Evolutionary conservation across 1,140 invertebrate species (phyloP), one percentile per base, ranked within the genome.

Genomic region (Penaeus japonicus): DNA sequence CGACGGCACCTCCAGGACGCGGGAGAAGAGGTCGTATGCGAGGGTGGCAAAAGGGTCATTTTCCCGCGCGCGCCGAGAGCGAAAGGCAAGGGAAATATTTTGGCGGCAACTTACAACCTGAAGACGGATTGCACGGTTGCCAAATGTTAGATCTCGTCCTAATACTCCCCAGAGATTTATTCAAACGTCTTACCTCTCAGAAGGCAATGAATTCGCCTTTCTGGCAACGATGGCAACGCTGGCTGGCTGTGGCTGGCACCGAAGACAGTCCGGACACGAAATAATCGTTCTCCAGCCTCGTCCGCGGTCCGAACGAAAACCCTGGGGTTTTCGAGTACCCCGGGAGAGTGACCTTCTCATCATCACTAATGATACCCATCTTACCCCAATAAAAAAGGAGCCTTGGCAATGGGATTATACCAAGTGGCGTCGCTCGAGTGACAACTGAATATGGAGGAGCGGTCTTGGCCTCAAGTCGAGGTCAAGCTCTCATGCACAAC

Each of bases 121-220:
- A 77, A 77, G 75, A 77, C 75, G 32, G 75, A 77, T 77, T 77
- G 75, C 75, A 39, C 10, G 32, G 75, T 77, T 77, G 75, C 75
- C 75, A 77, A 39, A 27, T 77, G 32, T 77, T 39, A 22, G 47
- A 22, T 47, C n/a, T 77, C 30, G 47, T 47, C 47, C 47, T 47
- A 47, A 47, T 47, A 47, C 47, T 47, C 47, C 47, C 15, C 47
- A 47, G 47, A 47, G 47, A 47, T 47, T 47, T 47, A 47, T 47
- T 47, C 47, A 47, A 15, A 47, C 10, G 47, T 47, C 47, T 47
- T 47, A 47, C 47, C 47, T 47, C 47, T 0, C 10, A 47, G 47
- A 15, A 7, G 10, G 47, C 47, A 47, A 47, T 47, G 15, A 47
- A 47, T 47, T 47, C 47, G 47, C 47, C 47, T n/a, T n/a, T n/a